Evolutionary conservation across 2,888 invertebrate genomes (phyloP), one percentile per base, ranked within the genome.

Genomic region (Ramazzottius varieornatus): DNA sequence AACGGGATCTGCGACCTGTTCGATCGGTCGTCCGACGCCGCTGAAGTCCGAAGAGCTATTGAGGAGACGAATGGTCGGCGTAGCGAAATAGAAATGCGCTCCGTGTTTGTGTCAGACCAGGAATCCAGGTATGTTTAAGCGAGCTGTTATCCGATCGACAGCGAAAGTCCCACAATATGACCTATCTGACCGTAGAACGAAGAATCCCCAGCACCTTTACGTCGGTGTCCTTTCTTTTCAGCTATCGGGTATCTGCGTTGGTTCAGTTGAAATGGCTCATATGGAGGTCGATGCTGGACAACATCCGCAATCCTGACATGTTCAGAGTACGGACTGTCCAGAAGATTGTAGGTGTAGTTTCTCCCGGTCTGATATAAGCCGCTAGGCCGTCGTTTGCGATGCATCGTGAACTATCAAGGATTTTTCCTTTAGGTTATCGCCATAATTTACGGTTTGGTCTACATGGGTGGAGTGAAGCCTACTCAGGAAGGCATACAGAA

Each of bases 1-100:
- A 66, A 66, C n/a, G 66, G 32, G 16, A 32, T 65, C 29, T 54
- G 54, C 29, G 64, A 64, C 32, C 32, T 24, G 34, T 64, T 29
- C 34, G 64, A 64, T 4, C 33, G 29, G 33, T 64, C 64, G 16
- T 4, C 33, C n/a, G 33, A 34, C n/a, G 64, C 64, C 20, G 34
- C 33, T 4, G 64, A 64, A 64, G 64, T 64, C 29, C 16, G 64
- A 4, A 13, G 24, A 64, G 16, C n/a, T 8, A 16, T 64, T 8
- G 64, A 33, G 32, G 64, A 4, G 8, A 24, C 29, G 54, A 29
- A 8, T 24, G 54, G 54, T 4, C 40, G 20, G 8, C n/a, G n/a
- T n/a, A 40, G 20, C 8, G 54, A 54, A 24, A 4, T 8, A 4
- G 54, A 54, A 13, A 13, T 54, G 29, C 54, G 54, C 54, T 16